A percentile compares a stretch with the other conserved stretches of the same genome.
phyloP scores from a whole-genome alignment of 1,140 invertebrate genomes.

The Drosophila ercepeae region DNA sequence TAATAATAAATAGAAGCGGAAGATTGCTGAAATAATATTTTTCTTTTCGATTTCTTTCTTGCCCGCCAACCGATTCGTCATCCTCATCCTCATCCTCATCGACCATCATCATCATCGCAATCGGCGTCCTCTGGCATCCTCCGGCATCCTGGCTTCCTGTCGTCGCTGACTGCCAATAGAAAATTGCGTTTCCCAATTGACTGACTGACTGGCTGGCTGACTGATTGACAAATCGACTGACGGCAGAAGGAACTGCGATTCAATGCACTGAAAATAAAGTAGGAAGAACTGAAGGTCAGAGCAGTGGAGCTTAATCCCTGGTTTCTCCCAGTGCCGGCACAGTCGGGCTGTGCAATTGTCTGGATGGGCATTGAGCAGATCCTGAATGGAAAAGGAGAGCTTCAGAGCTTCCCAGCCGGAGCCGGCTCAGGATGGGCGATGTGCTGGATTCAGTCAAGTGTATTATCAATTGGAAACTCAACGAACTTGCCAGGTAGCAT shows the following conservation, averaged over 20 bases:
- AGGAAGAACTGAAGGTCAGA: too few relatives aligned
- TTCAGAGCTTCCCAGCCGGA: too few relatives aligned
- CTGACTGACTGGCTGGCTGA: constrained; percentile 17
- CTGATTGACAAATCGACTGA: constrained; percentile 38
- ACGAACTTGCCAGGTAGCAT: constrained; percentile 62
- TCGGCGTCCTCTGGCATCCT: constrained; percentile 1
- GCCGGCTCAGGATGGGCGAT: background rate
- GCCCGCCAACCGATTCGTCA: background rate
- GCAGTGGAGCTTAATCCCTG: too few relatives aligned
- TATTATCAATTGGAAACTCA: constrained; percentile 77
- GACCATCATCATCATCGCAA: constrained; percentile 8
- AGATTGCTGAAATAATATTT: constrained; percentile 46
- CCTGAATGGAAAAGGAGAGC: constrained; percentile 13
- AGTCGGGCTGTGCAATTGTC: constrained; percentile 62
- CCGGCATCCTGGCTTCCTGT: constrained; percentile 25
- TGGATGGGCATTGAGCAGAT: constrained; percentile 60
- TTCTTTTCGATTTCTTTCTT: constrained; percentile 26
- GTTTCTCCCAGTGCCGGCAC: background rate
- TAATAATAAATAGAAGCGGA: constrained; percentile 48
- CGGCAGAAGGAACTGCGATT: constrained; percentile 14
- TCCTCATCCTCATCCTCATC: too few relatives aligned
- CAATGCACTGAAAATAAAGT: constrained; percentile 4
- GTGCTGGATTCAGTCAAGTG: constrained; percentile 62
- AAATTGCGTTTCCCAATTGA: constrained; percentile 66
- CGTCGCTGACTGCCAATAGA: constrained; percentile 71